phyloP scores from a whole-genome alignment of 2,113 vertebrate genomes.

The Pterocles gutturalis region DNA sequence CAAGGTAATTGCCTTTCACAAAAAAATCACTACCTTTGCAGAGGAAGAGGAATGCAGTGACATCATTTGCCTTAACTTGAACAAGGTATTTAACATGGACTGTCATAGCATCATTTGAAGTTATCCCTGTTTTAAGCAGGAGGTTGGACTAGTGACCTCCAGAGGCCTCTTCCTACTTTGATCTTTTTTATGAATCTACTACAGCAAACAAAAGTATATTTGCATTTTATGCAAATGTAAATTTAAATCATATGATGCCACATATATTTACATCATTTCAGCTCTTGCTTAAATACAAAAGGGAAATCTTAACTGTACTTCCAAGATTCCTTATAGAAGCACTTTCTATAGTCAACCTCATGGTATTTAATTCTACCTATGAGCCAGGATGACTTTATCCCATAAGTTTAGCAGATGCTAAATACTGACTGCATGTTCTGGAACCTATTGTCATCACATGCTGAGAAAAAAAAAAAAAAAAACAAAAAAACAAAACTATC shows the following conservation, averaged over 20 bases:
- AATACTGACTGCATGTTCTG: background rate
- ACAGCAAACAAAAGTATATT: background rate
- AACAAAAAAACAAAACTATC: background rate
- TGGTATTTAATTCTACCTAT: background rate
- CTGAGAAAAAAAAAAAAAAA: background rate
- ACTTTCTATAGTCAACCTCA: background rate
- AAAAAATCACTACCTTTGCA: background rate
- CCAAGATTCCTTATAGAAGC: background rate
- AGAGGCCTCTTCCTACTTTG: background rate
- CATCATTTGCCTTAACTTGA: background rate
- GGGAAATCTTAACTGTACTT: background rate
- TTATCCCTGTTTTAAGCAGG: background rate
- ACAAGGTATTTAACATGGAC: background rate
- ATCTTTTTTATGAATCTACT: background rate
- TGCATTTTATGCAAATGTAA: background rate
- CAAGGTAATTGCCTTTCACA: background rate
- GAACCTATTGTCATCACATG: background rate
- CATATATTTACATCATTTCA: background rate
- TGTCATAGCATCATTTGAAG: background rate
- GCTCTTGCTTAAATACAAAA: background rate
- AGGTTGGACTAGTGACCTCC: background rate
- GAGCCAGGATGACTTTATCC: background rate
- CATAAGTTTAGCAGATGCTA: background rate
- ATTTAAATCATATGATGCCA: background rate
- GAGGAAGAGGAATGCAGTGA: background rate